Evolutionary conservation across 1,140 invertebrate genomes (phyloP), one percentile per base, ranked within the genome.

Genomic region (Tribolium castaneum): DNA sequence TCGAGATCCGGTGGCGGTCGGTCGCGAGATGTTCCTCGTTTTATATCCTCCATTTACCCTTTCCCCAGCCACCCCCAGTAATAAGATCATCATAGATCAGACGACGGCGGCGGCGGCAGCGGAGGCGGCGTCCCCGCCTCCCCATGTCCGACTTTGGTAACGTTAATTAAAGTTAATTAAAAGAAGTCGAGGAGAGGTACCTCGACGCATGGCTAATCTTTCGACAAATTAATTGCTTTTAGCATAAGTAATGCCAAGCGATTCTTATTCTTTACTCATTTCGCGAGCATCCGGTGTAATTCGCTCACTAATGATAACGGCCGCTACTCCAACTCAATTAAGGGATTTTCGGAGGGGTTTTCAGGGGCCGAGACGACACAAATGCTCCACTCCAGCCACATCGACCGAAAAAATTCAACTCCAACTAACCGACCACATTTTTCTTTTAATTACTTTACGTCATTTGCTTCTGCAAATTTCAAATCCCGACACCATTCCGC

Each of bases 131-230:
- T 50, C 71, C 19, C 70, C 52, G 56, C 50, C 72, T 75, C 79
- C 71, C 78, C 79, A 78, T 81, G 79, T 83, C 79, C 83, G 83
- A 84, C 84, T 84, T 83, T 82, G 83, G 82, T 81, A 84, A 84
- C 83, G 82, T 83, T 85, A 85, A 85, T 85, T 85, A 85, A 85
- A 85, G 80, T 84, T 85, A 85, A 85, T 85, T 85, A 85, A 85
- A 85, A 85, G 84, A 85, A 85, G 77, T 85, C 79, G 74, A 76
- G 80, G 79, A 82, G 84, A 84, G 80, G 82, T 83, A 81, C 78
- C 78, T 79, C 82, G 83, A 82, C 84, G 82, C 82, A 83, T 82
- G 83, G 83, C 79, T 85, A 85, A 85, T 85, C 84, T 82, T 78
- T 79, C 82, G 81, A 84, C 83, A 85, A 85, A 85, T 85, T 85